Evolutionary conservation across 2,113 vertebrate species (phyloP).

Genomic region (Zootoca vivipara): DNA sequence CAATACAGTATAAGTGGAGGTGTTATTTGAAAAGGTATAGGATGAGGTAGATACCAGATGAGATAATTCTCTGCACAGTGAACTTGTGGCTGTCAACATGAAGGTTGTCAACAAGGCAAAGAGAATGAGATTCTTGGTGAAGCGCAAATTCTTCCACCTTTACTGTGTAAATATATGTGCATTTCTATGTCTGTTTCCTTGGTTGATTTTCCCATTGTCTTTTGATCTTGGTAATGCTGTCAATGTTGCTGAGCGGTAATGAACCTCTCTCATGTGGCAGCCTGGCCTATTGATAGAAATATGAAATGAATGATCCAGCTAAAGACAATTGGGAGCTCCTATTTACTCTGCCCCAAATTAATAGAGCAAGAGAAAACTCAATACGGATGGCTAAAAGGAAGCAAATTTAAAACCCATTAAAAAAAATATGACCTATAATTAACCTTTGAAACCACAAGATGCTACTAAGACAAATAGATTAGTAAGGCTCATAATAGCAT

Average conservation of each 20-base stretch:
- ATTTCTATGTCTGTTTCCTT: slow-evolving; percentile 32
- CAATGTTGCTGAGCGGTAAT: slow-evolving; percentile 46
- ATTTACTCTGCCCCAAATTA: slow-evolving; percentile 47
- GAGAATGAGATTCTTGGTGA: slow-evolving; percentile 48
- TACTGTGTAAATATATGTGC: not conserved
- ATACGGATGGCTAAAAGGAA: slow-evolving; percentile 32
- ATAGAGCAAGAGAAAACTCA: slow-evolving; percentile 2
- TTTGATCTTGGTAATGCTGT: slow-evolving; percentile 54
- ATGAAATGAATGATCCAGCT: slow-evolving; percentile 39
- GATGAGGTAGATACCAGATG: not conserved
- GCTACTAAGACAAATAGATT: slow-evolving; percentile 25
- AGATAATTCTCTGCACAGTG: not conserved
- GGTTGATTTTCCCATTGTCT: slow-evolving; percentile 46
- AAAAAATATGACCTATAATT: slow-evolving; percentile 2
- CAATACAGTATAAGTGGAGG: not conserved
- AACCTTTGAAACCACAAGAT: slow-evolving; percentile 41
- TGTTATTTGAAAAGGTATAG: not conserved
- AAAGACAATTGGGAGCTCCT: slow-evolving; percentile 30
- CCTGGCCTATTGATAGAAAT: slow-evolving; percentile 37
- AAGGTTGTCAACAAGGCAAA: not conserved
- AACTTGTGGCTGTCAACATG: not conserved
- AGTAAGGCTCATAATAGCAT: slow-evolving; percentile 41
- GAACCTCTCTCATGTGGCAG: slow-evolving; percentile 14
- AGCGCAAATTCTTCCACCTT: not conserved
- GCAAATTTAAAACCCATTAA: slow-evolving; percentile 43